Percentiles rank a stretch among this genome's conserved stretches.
These are phyloP conservation scores for Ophiothrix spiculata DNA, from an alignment of 35 echinoderm and acorn worm genomes.

Conservation along the genomic window DNA sequence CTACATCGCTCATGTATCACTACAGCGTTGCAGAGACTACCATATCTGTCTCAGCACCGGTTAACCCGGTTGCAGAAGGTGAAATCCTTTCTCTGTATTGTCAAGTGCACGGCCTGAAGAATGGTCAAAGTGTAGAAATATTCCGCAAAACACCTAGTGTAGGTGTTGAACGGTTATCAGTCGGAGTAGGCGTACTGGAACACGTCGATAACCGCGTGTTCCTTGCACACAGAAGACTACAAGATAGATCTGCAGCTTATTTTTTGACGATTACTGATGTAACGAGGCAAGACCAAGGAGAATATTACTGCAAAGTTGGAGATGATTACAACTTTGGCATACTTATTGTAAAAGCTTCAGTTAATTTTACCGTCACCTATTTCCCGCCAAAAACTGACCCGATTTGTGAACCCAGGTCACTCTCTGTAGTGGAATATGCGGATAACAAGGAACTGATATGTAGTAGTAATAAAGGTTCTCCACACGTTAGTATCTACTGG, in stretches of 20 bases:
- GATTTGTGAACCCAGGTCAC: neutral
- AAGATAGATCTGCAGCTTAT: neutral
- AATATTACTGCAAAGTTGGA: neutral
- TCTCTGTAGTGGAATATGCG: neutral
- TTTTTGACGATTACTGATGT: neutral
- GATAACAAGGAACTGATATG: neutral
- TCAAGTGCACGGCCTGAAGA: neutral
- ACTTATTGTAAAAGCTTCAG: neutral
- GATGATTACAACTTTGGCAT: neutral
- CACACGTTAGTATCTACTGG: neutral
- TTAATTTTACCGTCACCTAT: neutral
- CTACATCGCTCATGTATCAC: neutral
- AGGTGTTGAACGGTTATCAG: neutral
- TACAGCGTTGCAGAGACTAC: neutral
- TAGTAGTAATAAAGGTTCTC: neutral
- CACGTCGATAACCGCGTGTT: neutral
- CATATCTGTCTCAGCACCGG: neutral
- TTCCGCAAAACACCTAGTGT: neutral
- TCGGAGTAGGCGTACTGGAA: neutral
- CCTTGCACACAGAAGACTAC: neutral
- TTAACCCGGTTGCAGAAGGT: neutral
- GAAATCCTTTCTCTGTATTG: neutral
- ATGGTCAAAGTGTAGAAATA: constrained; percentile 6
- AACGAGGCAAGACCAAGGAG: neutral
- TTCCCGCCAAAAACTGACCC: neutral